Evolutionary conservation across 2,888 invertebrate genomes (phyloP).

Genomic region (Calephelis perditalis): DNA sequence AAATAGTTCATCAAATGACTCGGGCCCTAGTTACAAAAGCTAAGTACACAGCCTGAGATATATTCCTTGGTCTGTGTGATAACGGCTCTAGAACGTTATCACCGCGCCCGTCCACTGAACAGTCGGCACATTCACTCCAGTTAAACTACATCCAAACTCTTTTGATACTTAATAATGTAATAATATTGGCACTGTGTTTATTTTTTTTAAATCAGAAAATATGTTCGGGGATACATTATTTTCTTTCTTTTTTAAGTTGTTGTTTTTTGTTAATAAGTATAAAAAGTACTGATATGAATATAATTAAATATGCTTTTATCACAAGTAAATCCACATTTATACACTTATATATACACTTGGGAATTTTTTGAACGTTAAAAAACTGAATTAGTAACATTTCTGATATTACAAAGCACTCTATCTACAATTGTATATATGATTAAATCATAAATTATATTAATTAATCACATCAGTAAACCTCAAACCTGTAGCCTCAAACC

Average conservation of each 20-base stretch:
- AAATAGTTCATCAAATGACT: slow-evolving; percentile 25
- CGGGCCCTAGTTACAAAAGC: slow-evolving; percentile 30
- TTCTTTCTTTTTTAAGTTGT: background rate
- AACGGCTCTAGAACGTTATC: slow-evolving; percentile 62
- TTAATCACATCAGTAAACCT: no score
- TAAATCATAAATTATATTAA: no score
- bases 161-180: slow-evolving; percentile 38
- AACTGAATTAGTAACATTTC: no score
- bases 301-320: no score
- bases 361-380: no score
- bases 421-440: no score
- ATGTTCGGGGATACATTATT: background rate
- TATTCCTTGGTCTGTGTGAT: slow-evolving; percentile 44
- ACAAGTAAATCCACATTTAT: no score
- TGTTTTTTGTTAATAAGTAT: no score
- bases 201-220: background rate
- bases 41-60: slow-evolving; percentile 30
- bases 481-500: no score
- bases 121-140: slow-evolving; percentile 67
- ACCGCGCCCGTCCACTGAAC: slow-evolving; percentile 65
- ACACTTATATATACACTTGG: no score
- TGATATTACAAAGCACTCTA: no score
- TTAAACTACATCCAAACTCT: slow-evolving; percentile 30
- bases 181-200: slow-evolving; percentile 17
- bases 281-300: no score